Percentiles rank a stretch among this genome's conserved stretches.
phyloP scores from a whole-genome alignment of 1,140 invertebrate genomes.

The Diuraphis noxia region DNA sequence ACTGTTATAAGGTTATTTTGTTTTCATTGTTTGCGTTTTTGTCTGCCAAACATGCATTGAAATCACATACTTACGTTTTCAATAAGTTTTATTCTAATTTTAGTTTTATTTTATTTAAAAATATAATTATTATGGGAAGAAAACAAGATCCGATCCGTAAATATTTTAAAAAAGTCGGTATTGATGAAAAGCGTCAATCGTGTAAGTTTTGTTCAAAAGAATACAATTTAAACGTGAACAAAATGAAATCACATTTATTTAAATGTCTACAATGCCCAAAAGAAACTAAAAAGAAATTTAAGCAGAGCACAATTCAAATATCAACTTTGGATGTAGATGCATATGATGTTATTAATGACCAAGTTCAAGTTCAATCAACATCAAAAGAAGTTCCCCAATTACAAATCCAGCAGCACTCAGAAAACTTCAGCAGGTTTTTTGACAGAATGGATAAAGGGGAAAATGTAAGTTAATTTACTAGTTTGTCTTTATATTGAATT shows the following conservation, averaged over 20 bases:
- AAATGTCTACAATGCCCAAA: not conserved
- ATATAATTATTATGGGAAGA: not conserved
- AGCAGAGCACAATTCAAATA: not conserved
- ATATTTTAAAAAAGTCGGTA: not conserved
- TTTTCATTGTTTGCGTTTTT: not conserved
- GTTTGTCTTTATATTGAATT: too few species aligned
- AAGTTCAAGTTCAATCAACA: not conserved
- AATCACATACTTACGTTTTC: not conserved
- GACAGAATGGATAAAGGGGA: not conserved
- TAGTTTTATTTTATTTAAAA: not conserved
- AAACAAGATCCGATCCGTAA: not conserved
- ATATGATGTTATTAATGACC: too few species aligned
- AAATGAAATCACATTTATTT: not conserved
- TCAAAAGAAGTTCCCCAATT: not conserved
- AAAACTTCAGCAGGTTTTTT: constrained; percentile 3
- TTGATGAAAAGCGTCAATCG: not conserved
- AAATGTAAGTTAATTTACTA: not conserved
- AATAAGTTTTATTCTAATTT: not conserved
- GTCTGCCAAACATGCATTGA: not conserved
- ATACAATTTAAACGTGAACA: not conserved
- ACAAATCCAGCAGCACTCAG: not conserved
- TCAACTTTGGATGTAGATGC: too few species aligned
- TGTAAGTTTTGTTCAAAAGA: not conserved
- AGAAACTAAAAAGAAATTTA: not conserved
- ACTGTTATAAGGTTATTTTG: too few species aligned